phyloP scores from a whole-genome alignment of 1,140 invertebrate genomes.

The Drosophila miranda region DNA sequence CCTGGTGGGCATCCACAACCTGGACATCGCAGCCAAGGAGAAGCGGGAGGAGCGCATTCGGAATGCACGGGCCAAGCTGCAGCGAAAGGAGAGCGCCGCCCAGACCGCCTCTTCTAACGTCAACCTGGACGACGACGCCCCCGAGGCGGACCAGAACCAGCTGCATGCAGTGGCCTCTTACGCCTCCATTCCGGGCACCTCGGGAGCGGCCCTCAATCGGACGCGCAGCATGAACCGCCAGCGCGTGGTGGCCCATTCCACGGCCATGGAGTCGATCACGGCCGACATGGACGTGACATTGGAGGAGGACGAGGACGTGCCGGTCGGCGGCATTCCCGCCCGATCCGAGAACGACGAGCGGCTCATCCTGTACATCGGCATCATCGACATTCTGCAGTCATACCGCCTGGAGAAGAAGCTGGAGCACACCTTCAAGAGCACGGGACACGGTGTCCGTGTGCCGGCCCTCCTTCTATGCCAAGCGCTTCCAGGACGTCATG shows the following conservation, averaged over 20 bases:
- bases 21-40: constrained; percentile 92
- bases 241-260: constrained; percentile 95
- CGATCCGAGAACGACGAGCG: constrained; percentile 98
- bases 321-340: constrained; percentile 98
- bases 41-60: constrained; percentile 85
- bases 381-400: constrained; percentile 99
- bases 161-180: constrained; percentile 63
- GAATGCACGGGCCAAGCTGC: constrained; percentile 72
- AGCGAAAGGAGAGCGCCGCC: constrained; percentile 37
- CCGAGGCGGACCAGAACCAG: constrained; percentile 82
- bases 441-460: constrained; percentile 99
- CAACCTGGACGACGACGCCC: constrained; percentile 71
- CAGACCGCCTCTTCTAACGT: constrained; percentile 17
- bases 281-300: constrained; percentile 94
- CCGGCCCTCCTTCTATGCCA: constrained; percentile 97
- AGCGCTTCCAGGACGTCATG: constrained; percentile 98
- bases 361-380: constrained; percentile 96
- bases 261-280: constrained; percentile 98
- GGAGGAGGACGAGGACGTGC: constrained; percentile 96
- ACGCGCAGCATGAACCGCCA: constrained; percentile 94
- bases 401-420: constrained; percentile 98
- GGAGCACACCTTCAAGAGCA: constrained; percentile 98
- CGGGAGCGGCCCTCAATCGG: constrained; percentile 79
- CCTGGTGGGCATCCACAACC: constrained; percentile 96
- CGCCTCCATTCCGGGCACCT: constrained; percentile 75